These are phyloP conservation scores for Leptobrachium leishanense DNA, from an alignment of 2,113 vertebrate species.

Conservation along the genomic window DNA sequence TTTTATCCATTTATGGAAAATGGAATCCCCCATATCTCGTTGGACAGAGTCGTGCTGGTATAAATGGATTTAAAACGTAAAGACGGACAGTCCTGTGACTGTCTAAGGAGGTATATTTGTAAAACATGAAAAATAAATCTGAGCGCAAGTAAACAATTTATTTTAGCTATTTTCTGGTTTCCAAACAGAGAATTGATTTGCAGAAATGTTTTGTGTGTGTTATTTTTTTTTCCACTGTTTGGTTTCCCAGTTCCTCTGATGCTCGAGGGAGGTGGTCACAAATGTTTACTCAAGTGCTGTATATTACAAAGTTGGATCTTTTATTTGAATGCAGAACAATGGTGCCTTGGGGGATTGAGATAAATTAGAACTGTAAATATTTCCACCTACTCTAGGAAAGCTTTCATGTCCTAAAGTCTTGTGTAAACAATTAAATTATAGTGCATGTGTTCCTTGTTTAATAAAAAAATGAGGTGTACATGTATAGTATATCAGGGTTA, in stretches of 20 bases:
- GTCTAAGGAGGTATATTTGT: too few species aligned
- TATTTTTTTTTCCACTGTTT: background rate
- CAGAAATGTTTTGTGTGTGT: constrained; percentile 1
- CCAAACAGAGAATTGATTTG: background rate
- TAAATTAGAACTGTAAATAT: constrained; percentile 34
- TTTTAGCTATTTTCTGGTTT: background rate
- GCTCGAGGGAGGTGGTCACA: constrained; percentile 37
- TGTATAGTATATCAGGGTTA: too few species aligned
- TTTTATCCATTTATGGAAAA: too few species aligned
- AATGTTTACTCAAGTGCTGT: constrained; percentile 44
- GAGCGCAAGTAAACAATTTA: background rate
- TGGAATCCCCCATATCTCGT: too few species aligned
- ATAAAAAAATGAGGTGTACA: background rate
- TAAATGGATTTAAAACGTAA: too few species aligned
- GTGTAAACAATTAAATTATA: constrained; percentile 20
- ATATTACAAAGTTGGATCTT: constrained; percentile 35
- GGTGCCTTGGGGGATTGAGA: constrained; percentile 33
- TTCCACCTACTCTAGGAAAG: constrained; percentile 38
- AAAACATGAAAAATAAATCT: too few species aligned
- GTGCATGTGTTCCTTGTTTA: constrained; percentile 39
- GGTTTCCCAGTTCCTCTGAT: constrained; percentile 11
- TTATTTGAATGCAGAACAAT: constrained; percentile 36
- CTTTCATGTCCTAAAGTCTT: constrained; percentile 27
- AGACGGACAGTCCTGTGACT: too few species aligned
- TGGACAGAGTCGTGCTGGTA: too few species aligned